Base-by-base conservation (phyloP, 1,140 invertebrate genomes). In the Watersipora subatra region DNA sequence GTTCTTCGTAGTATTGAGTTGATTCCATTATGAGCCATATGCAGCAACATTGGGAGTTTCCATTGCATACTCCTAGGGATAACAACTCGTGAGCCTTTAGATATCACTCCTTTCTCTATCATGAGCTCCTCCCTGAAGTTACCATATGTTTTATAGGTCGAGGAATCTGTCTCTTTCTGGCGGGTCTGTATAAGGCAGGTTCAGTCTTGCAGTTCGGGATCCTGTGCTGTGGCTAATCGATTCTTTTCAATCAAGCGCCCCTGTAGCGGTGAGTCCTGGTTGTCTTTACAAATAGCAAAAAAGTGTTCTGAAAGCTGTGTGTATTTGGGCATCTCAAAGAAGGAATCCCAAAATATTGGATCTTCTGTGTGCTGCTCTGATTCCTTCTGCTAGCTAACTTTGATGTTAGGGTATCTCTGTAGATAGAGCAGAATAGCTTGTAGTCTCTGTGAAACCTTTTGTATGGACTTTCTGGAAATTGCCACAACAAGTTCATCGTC, bases 281-380 rank as follows among this genome's bases (percentile, higher is more conserved):
- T 46, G 7, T 46, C 7, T 12, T 12, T 12, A n/a, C n/a, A 7
- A n/a, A 46, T 46, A n/a, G 7, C 7, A 46, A 46, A 46, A n/a
- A 46, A 12, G 34, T 46, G 34, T 46, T 46, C 34, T 46, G 34
- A n/a, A 12, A 46, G 34, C n/a, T 46, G 34, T 46, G 7, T 7
- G n/a, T 46, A 46, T 3, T 64, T 57, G 19, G 7, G 2, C 15
- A 2, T 28, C 2, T 66, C 65, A n/a, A 64, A 7, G 17, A 56
- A 29, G 28, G 57, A 57, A 62, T 55, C 73, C 57, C n/a, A 70
- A 73, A 29, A 27, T 2, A 65, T 55, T 56, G 63, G 34, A 69
- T 68, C 80, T 68, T 28, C 77, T 78, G 63, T 81, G 71, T 1
- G 75, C 73, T 68, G 83, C 78, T 26, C 79, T 72, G 73, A 69